A percentile compares a stretch with the other conserved stretches of the same genome.
phyloP scores from a whole-genome alignment of 2,888 invertebrate genomes.

The Apodemia duryi region DNA sequence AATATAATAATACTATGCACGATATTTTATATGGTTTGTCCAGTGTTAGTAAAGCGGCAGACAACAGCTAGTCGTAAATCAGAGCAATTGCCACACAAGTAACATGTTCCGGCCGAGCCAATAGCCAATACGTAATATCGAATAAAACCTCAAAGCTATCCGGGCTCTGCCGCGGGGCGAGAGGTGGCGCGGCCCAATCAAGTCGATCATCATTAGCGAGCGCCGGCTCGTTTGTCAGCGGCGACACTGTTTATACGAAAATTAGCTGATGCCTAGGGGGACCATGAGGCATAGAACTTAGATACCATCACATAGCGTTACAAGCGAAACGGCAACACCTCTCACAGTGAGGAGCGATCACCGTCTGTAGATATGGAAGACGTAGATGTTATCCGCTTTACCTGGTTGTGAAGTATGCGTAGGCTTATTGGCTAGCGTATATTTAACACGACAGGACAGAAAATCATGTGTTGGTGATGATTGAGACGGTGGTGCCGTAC shows the following conservation, averaged over 20 bases:
- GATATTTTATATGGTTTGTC: no score
- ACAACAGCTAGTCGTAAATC: neutral
- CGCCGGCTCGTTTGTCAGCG: constrained; percentile 1
- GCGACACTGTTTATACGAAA: neutral
- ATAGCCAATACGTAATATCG: neutral
- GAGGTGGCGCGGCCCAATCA: neutral
- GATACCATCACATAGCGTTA: no score
- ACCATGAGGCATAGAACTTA: neutral
- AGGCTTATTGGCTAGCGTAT: no score
- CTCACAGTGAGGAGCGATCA: no score
- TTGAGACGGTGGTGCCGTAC: no score
- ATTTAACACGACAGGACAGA: no score
- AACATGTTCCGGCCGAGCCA: neutral
- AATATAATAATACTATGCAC: no score
- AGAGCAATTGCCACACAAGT: neutral
- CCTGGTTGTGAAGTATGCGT: no score
- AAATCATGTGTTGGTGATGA: no score
- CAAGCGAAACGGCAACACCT: no score
- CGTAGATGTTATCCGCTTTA: no score
- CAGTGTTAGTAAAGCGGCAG: neutral
- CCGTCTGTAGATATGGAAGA: no score
- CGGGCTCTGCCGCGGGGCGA: neutral
- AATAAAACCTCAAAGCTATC: neutral
- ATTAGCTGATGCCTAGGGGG: neutral
- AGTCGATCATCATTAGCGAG: neutral